Evolutionary conservation across 2,888 invertebrate species (phyloP), one percentile per base, ranked within the genome.

Genomic region (Chalcis sispes): DNA sequence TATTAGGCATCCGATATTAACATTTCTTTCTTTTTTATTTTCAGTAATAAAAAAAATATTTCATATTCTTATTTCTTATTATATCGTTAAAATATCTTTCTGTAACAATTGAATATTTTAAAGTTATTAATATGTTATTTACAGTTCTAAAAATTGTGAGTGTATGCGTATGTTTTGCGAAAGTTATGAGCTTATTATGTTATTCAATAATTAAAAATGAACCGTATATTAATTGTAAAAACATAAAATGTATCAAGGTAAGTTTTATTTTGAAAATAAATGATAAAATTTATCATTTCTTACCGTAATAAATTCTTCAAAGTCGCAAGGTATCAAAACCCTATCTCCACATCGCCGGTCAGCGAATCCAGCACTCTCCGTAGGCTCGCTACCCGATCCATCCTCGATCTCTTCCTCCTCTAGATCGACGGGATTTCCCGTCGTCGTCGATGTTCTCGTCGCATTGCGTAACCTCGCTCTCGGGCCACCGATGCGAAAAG

Each of bases 251-350:
- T n/a, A n/a, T n/a, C n/a, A n/a, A n/a, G n/a, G n/a, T n/a, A 15
- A 15, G 42, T 32, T 32, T 32, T 32, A 32, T 32, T 32, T 32
- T 32, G 32, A 32, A 32, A 32, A 8, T 32, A 5, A 5, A 32
- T 32, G 32, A 8, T 32, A 32, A 15, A 42, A 42, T n/a, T n/a
- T n/a, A n/a, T n/a, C n/a, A n/a, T n/a, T 18, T 48, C 62, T 81
- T 83, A 90, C 94, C 90, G 93, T 93, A 75, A 96, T 91, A 84
- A 96, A 94, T 85, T 96, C 95, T 83, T 96, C 96, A 71, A 94
- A 93, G 84, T 96, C 95, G 82, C 96, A 96, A 0, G 95, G 95
- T 89, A 96, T 93, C 0, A 95, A 92, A 61, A 96, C 92, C 62
- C 94, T 91, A 85, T 96, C 95, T 15, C 89, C 89, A 84, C 96